Conservation (phyloP, 2,888 invertebrate species). For the Automeris io region DNA sequence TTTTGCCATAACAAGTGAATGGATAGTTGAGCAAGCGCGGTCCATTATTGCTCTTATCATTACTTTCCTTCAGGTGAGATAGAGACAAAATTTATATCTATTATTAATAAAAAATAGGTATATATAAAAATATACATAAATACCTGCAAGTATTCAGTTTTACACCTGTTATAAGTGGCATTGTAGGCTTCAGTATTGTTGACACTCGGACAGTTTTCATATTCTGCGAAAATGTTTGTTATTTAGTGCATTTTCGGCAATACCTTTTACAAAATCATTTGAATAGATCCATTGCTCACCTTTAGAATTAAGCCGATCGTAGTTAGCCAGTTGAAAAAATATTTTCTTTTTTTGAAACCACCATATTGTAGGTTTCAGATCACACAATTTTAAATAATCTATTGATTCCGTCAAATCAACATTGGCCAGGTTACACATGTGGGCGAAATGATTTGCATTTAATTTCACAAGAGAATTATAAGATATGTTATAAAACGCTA, state of each 20-base stretch:
- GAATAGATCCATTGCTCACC: slow-evolving; percentile 39
- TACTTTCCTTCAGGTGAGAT: no score
- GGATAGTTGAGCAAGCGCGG: no score
- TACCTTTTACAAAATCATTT: not conserved
- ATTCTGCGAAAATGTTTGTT: slow-evolving; percentile 42
- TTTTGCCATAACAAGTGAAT: no score
- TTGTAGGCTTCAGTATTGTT: slow-evolving; percentile 37
- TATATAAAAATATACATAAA: no score
- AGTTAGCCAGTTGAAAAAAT: slow-evolving; percentile 51
- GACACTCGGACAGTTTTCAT: slow-evolving; percentile 41
- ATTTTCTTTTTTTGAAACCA: slow-evolving; percentile 56
- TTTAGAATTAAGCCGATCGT: slow-evolving; percentile 47
- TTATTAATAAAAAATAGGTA: no score
- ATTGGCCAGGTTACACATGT: slow-evolving; percentile 77
- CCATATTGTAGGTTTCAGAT: slow-evolving; percentile 39
- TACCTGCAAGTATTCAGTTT: slow-evolving; percentile 49
- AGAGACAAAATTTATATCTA: no score
- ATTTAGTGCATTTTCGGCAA: not conserved
- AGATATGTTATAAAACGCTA: slow-evolving; percentile 79
- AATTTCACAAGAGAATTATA: slow-evolving; percentile 69
- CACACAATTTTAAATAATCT: slow-evolving; percentile 41
- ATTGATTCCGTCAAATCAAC: slow-evolving; percentile 71
- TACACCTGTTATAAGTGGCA: slow-evolving; percentile 46
- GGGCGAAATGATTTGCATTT: slow-evolving; percentile 72
- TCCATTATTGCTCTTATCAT: no score